Conservation (phyloP, 2,113 vertebrate species). For the Phoxinus phoxinus region DNA sequence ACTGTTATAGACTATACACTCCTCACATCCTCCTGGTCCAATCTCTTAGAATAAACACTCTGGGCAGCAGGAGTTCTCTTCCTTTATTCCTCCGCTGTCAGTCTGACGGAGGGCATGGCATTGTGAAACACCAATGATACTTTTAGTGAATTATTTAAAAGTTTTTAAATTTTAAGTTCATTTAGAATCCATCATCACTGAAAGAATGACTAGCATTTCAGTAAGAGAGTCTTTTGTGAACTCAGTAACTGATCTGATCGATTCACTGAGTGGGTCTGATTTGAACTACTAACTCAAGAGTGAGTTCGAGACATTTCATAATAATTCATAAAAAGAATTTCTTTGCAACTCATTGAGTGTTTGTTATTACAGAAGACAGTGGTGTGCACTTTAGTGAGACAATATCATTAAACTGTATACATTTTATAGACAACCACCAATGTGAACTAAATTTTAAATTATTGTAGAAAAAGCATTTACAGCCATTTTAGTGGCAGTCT, state of each 20-base stretch:
- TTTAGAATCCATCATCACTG: background rate
- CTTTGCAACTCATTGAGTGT: background rate
- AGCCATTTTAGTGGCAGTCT: background rate
- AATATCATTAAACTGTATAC: background rate
- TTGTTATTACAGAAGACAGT: background rate
- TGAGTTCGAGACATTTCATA: background rate
- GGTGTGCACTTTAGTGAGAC: background rate
- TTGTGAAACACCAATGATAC: conserved; percentile 30
- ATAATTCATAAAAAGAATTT: background rate
- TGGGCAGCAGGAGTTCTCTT: conserved; percentile 31
- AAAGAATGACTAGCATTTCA: background rate
- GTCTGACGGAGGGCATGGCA: conserved; percentile 47
- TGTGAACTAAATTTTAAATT: background rate
- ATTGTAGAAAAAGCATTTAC: background rate
- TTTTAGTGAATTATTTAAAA: no score
- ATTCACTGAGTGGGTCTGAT: background rate
- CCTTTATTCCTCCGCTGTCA: conserved; percentile 69
- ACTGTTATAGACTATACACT: conserved; percentile 65
- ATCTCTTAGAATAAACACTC: conserved; percentile 69
- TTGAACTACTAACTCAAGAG: background rate
- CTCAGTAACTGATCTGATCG: background rate
- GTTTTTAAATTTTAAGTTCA: background rate
- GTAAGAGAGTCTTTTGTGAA: background rate
- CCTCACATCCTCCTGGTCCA: conserved; percentile 66
- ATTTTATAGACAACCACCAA: background rate